Evolutionary conservation across 30 jellyfish, hydroid and myxozoan genomes (phyloP).

Genomic region (Chrysaora quinquecirrha): DNA sequence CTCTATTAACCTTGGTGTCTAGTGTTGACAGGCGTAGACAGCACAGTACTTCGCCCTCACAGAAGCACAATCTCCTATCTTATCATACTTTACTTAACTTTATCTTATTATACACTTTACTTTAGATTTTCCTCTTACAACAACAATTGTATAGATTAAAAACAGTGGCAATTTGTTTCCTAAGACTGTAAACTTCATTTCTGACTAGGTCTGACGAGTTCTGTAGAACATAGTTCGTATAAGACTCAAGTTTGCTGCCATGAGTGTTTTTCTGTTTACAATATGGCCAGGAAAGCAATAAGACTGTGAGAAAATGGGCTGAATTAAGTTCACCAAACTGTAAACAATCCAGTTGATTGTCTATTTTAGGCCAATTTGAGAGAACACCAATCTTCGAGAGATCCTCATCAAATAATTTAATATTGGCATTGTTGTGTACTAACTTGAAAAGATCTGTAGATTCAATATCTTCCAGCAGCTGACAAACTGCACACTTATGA

Average conservation of each 20-base stretch:
- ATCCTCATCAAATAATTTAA: conserved; percentile 6
- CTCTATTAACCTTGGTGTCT: too few species aligned
- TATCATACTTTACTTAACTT: too few species aligned
- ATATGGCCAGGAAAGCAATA: conserved; percentile 82
- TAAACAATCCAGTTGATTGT: conserved; percentile 22
- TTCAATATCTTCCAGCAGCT: conserved; percentile 55
- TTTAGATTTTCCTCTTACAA: conserved; percentile 4
- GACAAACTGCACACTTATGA: conserved; percentile 59
- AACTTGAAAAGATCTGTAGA: conserved; percentile 41
- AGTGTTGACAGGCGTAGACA: too few species aligned
- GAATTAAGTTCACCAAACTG: conserved; percentile 34
- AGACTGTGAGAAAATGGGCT: conserved; percentile 73
- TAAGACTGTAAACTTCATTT: conserved; percentile 35
- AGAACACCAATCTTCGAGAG: conserved; percentile 41
- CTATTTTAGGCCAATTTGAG: conserved; percentile 16
- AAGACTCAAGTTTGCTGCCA: conserved; percentile 17
- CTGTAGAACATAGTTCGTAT: conserved; percentile 20
- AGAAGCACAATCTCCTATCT: too few species aligned
- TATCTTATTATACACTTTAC: too few species aligned
- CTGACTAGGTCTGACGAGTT: conserved; percentile 22
- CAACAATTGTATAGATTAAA: conserved; percentile 40
- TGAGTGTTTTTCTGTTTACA: conserved; percentile 21
- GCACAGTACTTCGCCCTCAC: too few species aligned
- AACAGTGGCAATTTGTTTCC: conserved; percentile 54
- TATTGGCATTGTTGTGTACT: conserved; percentile 36